Percentiles rank a stretch among this genome's conserved stretches.
These are phyloP conservation scores for Akabosia matsudoensis DNA, from an alignment of 1,140 invertebrate genomes.

Conservation along the genomic window DNA sequence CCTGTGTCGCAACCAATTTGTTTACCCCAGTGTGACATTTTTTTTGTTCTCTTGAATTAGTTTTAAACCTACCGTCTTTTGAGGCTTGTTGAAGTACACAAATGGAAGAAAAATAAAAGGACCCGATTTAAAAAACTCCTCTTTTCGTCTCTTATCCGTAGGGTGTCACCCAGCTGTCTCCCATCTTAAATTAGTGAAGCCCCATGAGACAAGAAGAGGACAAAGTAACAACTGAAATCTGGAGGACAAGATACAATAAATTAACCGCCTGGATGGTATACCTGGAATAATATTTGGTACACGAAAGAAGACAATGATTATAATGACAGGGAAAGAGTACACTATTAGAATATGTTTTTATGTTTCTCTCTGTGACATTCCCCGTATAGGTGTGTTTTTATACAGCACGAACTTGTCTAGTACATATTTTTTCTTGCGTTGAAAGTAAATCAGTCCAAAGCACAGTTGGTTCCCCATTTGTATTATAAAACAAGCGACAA, in stretches of 20 bases:
- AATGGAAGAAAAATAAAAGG: background rate
- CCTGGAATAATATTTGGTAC: background rate
- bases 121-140: background rate
- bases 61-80: too few relatives aligned
- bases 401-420: background rate
- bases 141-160: background rate
- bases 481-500: slow-evolving; percentile 19
- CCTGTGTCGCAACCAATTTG: too few relatives aligned
- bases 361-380: background rate
- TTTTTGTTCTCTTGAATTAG: too few relatives aligned
- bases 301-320: background rate
- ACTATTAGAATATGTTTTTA: background rate
- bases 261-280: background rate
- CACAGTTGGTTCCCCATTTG: slow-evolving; percentile 16
- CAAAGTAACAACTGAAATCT: background rate
- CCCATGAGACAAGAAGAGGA: background rate
- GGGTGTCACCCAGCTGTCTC: slow-evolving; percentile 20
- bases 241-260: background rate
- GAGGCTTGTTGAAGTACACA: background rate
- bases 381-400: background rate
- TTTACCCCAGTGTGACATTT: too few relatives aligned
- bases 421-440: background rate
- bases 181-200: slow-evolving; percentile 16
- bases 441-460: slow-evolving; percentile 19
- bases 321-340: background rate